These are phyloP conservation scores for Pollenia labialis DNA, from an alignment of 2,888 invertebrate genomes.

Conservation along the genomic window DNA sequence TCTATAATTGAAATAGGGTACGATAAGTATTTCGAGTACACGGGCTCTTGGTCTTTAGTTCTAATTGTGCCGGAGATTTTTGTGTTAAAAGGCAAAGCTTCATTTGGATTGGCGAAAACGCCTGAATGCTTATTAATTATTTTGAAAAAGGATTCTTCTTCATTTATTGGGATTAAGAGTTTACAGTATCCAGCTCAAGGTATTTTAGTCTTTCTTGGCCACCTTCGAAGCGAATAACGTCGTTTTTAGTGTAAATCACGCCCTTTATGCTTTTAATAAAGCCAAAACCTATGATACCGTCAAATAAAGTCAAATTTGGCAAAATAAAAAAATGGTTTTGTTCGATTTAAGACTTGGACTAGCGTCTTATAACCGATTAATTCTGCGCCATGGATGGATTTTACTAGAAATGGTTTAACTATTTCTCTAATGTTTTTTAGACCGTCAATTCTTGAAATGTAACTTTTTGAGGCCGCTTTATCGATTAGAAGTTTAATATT, in stretches of 20 bases:
- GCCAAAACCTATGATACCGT: too few species aligned
- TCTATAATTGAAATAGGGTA: background rate
- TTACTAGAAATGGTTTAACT: background rate
- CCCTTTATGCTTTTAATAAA: too few species aligned
- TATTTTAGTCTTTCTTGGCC: background rate
- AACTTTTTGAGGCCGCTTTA: too few species aligned
- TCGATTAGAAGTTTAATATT: too few species aligned
- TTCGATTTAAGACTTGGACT: background rate
- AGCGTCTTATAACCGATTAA: background rate
- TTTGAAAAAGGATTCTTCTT: background rate
- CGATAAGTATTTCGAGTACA: slow-evolving; percentile 38
- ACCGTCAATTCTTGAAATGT: too few species aligned
- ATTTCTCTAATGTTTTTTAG: too few species aligned
- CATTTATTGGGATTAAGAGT: background rate
- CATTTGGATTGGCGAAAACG: slow-evolving; percentile 38
- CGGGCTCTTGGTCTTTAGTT: slow-evolving; percentile 30
- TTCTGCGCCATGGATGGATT: background rate
- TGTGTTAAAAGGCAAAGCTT: slow-evolving; percentile 27
- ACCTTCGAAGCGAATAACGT: too few species aligned
- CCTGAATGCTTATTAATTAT: background rate
- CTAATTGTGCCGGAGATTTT: slow-evolving; percentile 50
- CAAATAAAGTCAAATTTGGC: background rate
- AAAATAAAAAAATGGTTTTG: background rate
- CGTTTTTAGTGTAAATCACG: too few species aligned
- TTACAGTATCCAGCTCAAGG: background rate